Evolutionary conservation across 2,888 invertebrate species (phyloP).

Genomic region (Tenthredo livida): DNA sequence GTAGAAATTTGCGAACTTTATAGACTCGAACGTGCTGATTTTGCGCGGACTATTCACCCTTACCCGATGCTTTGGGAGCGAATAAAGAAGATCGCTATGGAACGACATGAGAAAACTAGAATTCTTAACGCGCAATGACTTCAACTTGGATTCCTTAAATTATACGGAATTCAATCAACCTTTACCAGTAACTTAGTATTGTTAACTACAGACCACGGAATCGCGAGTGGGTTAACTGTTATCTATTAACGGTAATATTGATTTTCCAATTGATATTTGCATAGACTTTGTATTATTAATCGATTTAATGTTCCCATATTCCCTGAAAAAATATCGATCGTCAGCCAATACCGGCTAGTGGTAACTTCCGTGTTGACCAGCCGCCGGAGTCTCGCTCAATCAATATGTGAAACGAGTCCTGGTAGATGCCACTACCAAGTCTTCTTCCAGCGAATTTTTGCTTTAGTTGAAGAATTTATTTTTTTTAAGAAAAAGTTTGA

Average conservation of each 20-base stretch:
- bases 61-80: conserved; percentile 76
- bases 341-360: conserved; percentile 22
- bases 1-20: conserved; percentile 77
- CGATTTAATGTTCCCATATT: background rate
- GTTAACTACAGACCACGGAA: background rate
- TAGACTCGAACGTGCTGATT: conserved; percentile 73
- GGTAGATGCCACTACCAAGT: conserved; percentile 40
- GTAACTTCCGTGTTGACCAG: conserved; percentile 20
- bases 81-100: conserved; percentile 74
- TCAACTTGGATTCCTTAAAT: conserved; percentile 28
- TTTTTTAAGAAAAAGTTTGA: background rate
- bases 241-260: background rate
- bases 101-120: conserved; percentile 72
- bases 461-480: background rate
- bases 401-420: background rate
- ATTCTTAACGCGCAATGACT: conserved; percentile 68
- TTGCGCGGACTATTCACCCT: conserved; percentile 73
- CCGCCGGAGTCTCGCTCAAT: conserved; percentile 3
- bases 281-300: background rate
- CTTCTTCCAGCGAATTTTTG: background rate
- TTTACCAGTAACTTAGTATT: background rate
- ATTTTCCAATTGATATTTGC: background rate
- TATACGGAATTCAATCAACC: background rate
- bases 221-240: background rate
- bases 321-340: background rate